Evolutionary conservation across 2,888 invertebrate genomes (phyloP).

Genomic region (Trileptium ribeirensis): DNA sequence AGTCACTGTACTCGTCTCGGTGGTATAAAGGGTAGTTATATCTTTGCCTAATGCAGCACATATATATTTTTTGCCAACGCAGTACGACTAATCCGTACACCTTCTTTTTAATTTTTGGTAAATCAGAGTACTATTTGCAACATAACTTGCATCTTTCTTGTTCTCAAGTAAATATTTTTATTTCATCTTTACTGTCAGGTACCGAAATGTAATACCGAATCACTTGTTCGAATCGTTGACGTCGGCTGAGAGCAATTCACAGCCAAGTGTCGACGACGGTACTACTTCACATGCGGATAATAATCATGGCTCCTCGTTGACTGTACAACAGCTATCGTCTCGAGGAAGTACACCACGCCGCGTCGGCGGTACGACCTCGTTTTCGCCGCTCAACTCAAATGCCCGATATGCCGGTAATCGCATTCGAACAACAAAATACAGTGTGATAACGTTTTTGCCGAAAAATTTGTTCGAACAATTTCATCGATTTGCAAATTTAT

Average conservation of each 20-base stretch:
- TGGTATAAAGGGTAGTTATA: no score
- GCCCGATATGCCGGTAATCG: slow-evolving; percentile 69
- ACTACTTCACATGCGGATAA: not conserved
- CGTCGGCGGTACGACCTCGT: not conserved
- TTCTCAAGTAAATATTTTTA: no score
- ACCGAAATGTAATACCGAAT: slow-evolving; percentile 68
- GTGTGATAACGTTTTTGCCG: slow-evolving; percentile 80
- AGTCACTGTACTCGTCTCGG: no score
- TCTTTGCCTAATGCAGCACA: no score
- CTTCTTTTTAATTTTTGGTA: no score
- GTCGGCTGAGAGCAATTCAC: not conserved
- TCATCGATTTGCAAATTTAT: slow-evolving; percentile 89
- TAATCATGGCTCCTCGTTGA: not conserved
- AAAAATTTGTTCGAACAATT: slow-evolving; percentile 92
- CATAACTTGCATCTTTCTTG: no score
- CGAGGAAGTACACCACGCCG: not conserved
- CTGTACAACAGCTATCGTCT: not conserved
- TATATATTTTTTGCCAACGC: no score
- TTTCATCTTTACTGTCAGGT: slow-evolving; percentile 1
- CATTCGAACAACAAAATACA: slow-evolving; percentile 87
- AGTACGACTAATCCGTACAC: no score
- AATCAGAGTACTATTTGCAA: no score
- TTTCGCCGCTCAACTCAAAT: slow-evolving; percentile 62
- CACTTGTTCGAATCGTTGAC: slow-evolving; percentile 58
- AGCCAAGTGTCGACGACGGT: not conserved